Conservation (phyloP, 2,113 vertebrate genomes). For the Proterorhinus semilunaris region DNA sequence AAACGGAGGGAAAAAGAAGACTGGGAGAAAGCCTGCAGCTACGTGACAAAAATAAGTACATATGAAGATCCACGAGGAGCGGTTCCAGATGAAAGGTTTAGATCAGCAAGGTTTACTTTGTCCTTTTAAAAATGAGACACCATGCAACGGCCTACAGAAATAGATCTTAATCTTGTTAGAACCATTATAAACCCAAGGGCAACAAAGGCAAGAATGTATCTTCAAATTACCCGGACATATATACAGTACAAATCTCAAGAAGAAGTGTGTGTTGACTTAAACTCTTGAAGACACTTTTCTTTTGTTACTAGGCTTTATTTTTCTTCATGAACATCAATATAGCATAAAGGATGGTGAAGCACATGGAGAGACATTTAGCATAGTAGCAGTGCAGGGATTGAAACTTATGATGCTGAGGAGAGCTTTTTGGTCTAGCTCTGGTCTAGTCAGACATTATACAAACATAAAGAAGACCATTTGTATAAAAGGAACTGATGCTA, state of each 20-base stretch:
- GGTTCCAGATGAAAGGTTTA: constrained; percentile 20
- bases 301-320: too few relatives aligned
- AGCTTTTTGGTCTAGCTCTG: too few relatives aligned
- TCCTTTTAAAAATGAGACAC: constrained; percentile 21
- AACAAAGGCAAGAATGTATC: constrained; percentile 16
- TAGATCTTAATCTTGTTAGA: constrained; percentile 40
- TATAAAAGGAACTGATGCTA: too few relatives aligned
- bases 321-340: too few relatives aligned
- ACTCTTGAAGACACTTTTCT: too few relatives aligned
- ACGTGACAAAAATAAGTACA: constrained; percentile 7
- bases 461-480: too few relatives aligned
- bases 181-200: constrained; percentile 10
- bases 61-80: constrained; percentile 2
- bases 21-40: constrained; percentile 14
- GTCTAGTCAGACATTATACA: too few relatives aligned
- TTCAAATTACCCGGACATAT: not conserved
- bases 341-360: too few relatives aligned
- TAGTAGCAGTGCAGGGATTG: too few relatives aligned
- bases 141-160: constrained; percentile 25
- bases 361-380: too few relatives aligned
- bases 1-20: constrained; percentile 19
- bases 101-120: constrained; percentile 23
- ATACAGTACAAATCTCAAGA: too few relatives aligned
- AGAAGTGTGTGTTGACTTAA: not conserved
- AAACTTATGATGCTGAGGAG: too few relatives aligned